Evolutionary conservation across 2,113 vertebrate genomes (phyloP).

Genomic region (Pipa parva): DNA sequence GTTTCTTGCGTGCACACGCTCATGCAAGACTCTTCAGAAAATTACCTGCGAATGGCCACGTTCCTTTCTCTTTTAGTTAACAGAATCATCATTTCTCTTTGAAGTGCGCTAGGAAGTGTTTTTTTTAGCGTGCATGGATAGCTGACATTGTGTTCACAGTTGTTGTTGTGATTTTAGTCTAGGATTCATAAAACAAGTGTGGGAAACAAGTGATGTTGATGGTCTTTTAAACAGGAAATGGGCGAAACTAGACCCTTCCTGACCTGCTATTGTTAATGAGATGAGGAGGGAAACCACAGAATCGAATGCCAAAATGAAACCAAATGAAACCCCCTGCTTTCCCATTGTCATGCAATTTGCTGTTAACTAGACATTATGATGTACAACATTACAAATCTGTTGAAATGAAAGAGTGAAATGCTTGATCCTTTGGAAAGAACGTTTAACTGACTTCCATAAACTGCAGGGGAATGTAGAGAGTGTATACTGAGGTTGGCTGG

Average conservation of each 20-base stretch:
- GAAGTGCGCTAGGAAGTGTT: conserved; percentile 49
- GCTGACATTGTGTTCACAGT: conserved; percentile 47
- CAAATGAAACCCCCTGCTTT: not conserved
- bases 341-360: not conserved
- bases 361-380: not conserved
- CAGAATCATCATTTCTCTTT: conserved; percentile 45
- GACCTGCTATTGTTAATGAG: conserved; percentile 48
- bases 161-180: conserved; percentile 46
- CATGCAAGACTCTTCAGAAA: not conserved
- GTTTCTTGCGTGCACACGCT: conserved; percentile 8
- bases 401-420: not conserved
- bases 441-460: no score
- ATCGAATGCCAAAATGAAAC: conserved; percentile 33
- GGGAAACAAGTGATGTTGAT: conserved; percentile 52
- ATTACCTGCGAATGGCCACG: not conserved
- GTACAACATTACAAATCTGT: not conserved
- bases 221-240: conserved; percentile 58
- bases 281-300: conserved; percentile 48
- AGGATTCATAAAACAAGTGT: conserved; percentile 48
- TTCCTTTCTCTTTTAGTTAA: conserved; percentile 6
- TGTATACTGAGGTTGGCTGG: no score
- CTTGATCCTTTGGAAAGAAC: no score
- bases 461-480: no score
- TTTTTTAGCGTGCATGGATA: conserved; percentile 45
- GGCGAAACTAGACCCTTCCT: conserved; percentile 55